Evolutionary conservation across 2,113 vertebrate species (phyloP), one percentile per base, ranked within the genome.

Genomic region (Peucedramus taeniatus): DNA sequence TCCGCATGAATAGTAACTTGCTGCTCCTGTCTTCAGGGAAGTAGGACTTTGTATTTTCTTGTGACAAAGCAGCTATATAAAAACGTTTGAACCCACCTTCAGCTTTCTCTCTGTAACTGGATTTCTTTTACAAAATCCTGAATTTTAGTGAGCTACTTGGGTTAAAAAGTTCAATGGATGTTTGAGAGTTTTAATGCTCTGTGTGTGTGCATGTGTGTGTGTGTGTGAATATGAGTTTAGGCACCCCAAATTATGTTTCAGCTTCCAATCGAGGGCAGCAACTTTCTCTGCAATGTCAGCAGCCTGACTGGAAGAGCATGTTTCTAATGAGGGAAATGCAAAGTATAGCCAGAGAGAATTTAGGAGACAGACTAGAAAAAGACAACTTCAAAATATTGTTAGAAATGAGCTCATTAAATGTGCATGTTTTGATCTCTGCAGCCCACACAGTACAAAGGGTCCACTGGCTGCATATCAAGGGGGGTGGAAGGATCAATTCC

Each of bases 351-450:
- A 96, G 85, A 83, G 59, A 87, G 88, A 90, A 96, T 94, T 90
- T 90, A 89, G 45, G 44, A 93, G 80, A 50, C 66, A 50, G 31
- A 18, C 44, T 60, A 69, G 92, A 82, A 96, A 96, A 94, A 84
- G 85, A 49, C 51, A 61, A 42, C 51, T 96, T 94, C 88, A 94
- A 93, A 96, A 93, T 94, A 84, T 65, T 71, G 37, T 78, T 92
- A 47, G 86, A 92, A 94, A 93, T 82, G 57, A 97, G 61, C 88
- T 96, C 90, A 96, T 90, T 93, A 84, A 89, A 82, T 69, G 76
- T 79, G 28, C 31, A 65, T 96, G 86, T 94, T 96, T 96, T 96
- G 93, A 95, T 96, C 94, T 95, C 76, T 93, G 56, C 83, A 89
- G 89, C 90, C 92, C 64, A 93, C 90, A 33, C 61, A 84, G 85